These are phyloP conservation scores for Vulpes vulpes DNA, from an alignment of 2,113 vertebrate species.

Conservation along the genomic window DNA sequence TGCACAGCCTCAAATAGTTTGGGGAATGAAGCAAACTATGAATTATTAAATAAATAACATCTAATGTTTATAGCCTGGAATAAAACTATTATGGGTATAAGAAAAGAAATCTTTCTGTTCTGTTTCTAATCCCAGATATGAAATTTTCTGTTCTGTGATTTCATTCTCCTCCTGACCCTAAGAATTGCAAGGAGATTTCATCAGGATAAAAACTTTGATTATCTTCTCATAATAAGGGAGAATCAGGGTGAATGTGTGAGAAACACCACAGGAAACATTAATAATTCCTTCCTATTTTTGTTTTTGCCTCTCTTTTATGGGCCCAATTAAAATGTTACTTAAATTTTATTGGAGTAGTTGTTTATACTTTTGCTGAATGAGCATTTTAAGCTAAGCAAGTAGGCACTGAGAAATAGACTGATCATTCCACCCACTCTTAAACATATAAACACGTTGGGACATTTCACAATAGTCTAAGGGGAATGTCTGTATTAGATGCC, in stretches of 20 bases:
- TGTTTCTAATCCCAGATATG: conserved; percentile 16
- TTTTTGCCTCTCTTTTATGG: conserved; percentile 42
- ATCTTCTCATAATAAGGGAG: neutral
- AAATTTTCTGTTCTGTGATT: conserved; percentile 32
- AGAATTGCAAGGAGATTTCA: conserved; percentile 26
- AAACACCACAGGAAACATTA: neutral
- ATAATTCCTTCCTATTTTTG: neutral
- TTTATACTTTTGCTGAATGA: conserved; percentile 20
- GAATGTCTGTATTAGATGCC: neutral
- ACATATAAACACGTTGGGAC: neutral
- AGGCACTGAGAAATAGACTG: neutral
- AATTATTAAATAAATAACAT: conserved; percentile 75
- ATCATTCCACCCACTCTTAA: neutral
- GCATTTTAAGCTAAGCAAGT: neutral
- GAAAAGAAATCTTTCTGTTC: conserved; percentile 9
- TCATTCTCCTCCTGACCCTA: neutral
- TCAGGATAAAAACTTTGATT: neutral
- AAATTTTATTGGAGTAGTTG: conserved; percentile 38
- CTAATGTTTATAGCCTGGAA: conserved; percentile 44
- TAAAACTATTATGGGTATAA: conserved; percentile 43
- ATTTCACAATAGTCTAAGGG: conserved; percentile 19
- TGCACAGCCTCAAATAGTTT: conserved; percentile 39
- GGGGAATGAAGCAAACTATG: conserved; percentile 55
- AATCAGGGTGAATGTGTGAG: neutral
- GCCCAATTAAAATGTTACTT: conserved; percentile 50